phyloP scores from a whole-genome alignment of 30 jellyfish, hydroid and myxozoan species.

The Aurelia aurita complex sp. Pacific region DNA sequence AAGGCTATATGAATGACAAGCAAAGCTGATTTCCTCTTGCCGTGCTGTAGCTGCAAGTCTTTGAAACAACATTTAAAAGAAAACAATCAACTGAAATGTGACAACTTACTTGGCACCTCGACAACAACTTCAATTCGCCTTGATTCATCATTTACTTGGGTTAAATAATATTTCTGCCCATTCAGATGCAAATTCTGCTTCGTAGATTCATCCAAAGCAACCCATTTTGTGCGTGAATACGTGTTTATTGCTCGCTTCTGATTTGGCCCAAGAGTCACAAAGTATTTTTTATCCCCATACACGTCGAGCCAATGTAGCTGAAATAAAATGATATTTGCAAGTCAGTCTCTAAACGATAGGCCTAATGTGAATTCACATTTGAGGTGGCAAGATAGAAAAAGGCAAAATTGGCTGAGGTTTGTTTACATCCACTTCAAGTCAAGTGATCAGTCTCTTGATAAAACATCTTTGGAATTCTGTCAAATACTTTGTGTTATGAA shows the following conservation, averaged over 20 bases:
- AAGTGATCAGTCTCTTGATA: too few relatives aligned
- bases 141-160: slow-evolving; percentile 43
- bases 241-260: slow-evolving; percentile 79
- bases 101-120: slow-evolving; percentile 76
- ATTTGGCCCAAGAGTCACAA: slow-evolving; percentile 72
- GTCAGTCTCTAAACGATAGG: too few relatives aligned
- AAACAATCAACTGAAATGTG: not conserved
- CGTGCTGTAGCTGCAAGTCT: too few relatives aligned
- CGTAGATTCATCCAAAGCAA: slow-evolving; percentile 76
- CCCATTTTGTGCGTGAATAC: slow-evolving; percentile 83
- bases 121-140: slow-evolving; percentile 57
- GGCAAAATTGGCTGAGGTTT: too few relatives aligned
- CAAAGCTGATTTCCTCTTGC: too few relatives aligned
- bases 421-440: too few relatives aligned
- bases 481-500: too few relatives aligned
- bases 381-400: too few relatives aligned
- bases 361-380: too few relatives aligned
- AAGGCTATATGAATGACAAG: too few relatives aligned
- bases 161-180: slow-evolving; percentile 34
- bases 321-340: slow-evolving; percentile 9
- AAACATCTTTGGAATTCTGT: too few relatives aligned
- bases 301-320: slow-evolving; percentile 89
- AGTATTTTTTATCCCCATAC: slow-evolving; percentile 60
- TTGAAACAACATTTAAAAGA: not conserved
- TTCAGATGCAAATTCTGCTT: slow-evolving; percentile 42